These are phyloP conservation scores for Aramus guarauna DNA, from an alignment of 2,113 vertebrate genomes.

Conservation along the genomic window DNA sequence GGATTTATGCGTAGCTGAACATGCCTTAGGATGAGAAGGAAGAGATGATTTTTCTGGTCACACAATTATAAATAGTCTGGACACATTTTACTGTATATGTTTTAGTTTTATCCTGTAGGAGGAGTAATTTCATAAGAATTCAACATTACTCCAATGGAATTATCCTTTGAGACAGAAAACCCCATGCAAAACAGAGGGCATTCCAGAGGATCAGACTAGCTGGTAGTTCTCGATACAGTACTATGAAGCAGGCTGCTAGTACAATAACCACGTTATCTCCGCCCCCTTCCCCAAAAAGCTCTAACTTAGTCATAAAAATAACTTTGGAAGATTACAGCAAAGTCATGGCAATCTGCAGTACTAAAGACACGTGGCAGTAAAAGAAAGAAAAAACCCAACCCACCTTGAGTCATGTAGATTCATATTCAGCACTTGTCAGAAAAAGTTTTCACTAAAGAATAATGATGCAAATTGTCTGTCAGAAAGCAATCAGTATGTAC, in stretches of 20 bases:
- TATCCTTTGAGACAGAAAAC: not conserved
- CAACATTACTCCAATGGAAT: not conserved
- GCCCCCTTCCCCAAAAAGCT: not conserved
- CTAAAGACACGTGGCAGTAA: fast-evolving
- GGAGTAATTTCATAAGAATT: conserved; percentile 44
- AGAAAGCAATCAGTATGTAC: not conserved
- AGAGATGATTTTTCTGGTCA: not conserved
- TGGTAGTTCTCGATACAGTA: not conserved
- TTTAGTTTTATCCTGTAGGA: conserved; percentile 38
- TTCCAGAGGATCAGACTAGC: not conserved
- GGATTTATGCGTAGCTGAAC: not conserved
- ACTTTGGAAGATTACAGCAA: not conserved
- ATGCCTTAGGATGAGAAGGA: not conserved
- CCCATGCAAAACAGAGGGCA: not conserved
- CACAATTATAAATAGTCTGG: not conserved
- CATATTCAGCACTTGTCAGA: not conserved
- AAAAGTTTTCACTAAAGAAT: not conserved
- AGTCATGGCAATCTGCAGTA: not conserved
- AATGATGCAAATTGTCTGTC: not conserved
- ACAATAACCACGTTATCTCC: not conserved
- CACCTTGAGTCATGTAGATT: not conserved
- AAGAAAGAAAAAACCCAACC: not conserved
- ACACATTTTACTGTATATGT: not conserved
- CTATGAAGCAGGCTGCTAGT: not conserved
- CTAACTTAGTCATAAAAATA: not conserved